Base-by-base conservation (phyloP, 1,140 invertebrate genomes). In the Dendrolimus punctatus region DNA sequence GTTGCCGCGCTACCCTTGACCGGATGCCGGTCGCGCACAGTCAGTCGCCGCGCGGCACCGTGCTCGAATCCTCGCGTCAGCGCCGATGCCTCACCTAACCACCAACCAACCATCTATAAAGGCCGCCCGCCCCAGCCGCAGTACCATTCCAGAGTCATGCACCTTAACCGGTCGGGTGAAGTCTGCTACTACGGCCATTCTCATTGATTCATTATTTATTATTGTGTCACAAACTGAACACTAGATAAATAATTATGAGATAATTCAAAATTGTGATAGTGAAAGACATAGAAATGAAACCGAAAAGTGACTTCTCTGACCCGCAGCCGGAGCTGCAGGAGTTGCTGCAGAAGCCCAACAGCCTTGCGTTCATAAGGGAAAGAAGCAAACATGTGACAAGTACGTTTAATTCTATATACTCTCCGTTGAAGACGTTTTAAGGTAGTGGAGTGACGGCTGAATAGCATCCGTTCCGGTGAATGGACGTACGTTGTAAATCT, bases 31-130 rank as follows among this genome's bases (percentile, higher is more conserved):
- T 39, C 56, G 64, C 68, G 67, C 65, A 73, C 74, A 80, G 74
- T 83, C 77, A 83, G 76, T 83, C 73, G 62, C 60, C 63, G 68
- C 74, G 68, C 69, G 66, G 62, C 76, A 70, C 61, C 66, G 58
- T 66, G 62, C 49, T 65, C 45, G 68, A 57, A 78, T 68, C 69
- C 74, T 80, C 76, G 76, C 66, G 68, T 77, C 59, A 51, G 36
- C 54, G 37, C 38, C 53, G 57, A 51, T 46, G 55, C 53, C 46
- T 46, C 53, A 49, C 43, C 46, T 40, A 47, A 51, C 53, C 53
- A 55, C 51, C 47, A 40, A 47, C 46, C 45, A 46, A 55, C 40
- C 6, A 53, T 46, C 47, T 64, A 73, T 70, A 70, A 71, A 65
- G 62, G 58, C 60, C 37, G 57, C 53, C 44, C 47, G 51, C 53